These are phyloP conservation scores for Glomeris maerens DNA, from an alignment of 1,140 invertebrate genomes.

Conservation along the genomic window DNA sequence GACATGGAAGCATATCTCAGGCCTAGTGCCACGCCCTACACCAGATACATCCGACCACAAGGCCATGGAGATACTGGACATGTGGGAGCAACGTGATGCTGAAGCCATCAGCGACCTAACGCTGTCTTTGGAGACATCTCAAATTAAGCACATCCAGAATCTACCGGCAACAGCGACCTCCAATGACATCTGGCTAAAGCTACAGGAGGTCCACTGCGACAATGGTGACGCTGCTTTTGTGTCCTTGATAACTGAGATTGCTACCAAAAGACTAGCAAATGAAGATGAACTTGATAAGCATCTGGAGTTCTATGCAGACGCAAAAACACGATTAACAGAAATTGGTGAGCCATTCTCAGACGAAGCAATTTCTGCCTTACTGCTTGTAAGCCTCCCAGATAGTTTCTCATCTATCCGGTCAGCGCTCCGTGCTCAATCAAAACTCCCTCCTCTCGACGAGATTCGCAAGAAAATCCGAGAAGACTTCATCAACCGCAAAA, in stretches of 20 bases:
- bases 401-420: constrained; percentile 2
- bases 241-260: constrained; percentile 1
- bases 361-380: background rate
- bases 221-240: background rate
- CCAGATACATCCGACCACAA: background rate
- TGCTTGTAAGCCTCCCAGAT: constrained; percentile 1
- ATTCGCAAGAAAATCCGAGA: constrained; percentile 1
- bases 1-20: background rate
- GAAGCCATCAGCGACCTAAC: background rate
- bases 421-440: background rate
- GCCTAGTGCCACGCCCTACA: background rate
- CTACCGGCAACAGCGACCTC: background rate
- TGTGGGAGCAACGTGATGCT: background rate
- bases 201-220: background rate
- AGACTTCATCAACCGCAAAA: background rate
- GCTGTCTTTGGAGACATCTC: background rate
- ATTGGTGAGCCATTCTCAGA: background rate
- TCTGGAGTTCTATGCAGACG: constrained; percentile 4
- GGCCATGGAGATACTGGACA: background rate
- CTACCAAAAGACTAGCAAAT: background rate
- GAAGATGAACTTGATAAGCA: constrained; percentile 6
- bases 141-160: background rate
- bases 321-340: background rate
- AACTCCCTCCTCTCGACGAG: background rate
- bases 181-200: background rate